A percentile compares a stretch with the other conserved stretches of the same genome.
Evolutionary conservation across 2,888 invertebrate species (phyloP).

Genomic region (Sinodicranocentrus sp.): DNA sequence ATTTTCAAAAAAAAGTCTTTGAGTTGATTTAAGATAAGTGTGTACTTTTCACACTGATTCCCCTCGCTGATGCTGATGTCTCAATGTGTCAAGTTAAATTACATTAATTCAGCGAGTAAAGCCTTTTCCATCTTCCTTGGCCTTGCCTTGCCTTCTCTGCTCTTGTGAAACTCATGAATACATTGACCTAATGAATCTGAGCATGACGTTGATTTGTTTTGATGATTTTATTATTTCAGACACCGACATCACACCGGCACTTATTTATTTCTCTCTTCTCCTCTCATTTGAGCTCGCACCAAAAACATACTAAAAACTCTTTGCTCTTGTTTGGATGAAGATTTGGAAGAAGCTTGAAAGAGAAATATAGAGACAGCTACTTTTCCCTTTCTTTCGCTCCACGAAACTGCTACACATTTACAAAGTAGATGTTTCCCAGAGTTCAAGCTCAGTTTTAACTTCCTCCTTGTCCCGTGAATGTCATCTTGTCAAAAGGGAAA

Average conservation of each 20-base stretch:
- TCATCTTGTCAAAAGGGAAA: constrained; percentile 24
- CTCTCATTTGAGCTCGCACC: constrained; percentile 4
- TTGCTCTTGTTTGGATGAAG: too few relatives aligned
- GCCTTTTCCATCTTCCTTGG: not conserved
- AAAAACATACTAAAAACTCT: too few relatives aligned
- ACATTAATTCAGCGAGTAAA: constrained; percentile 4
- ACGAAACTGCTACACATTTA: not conserved
- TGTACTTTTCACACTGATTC: too few relatives aligned
- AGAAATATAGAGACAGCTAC: too few relatives aligned
- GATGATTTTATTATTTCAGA: constrained; percentile 33
- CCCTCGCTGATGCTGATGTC: not conserved
- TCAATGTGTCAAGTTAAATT: constrained; percentile 16
- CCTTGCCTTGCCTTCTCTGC: not conserved
- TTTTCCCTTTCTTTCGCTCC: too few relatives aligned
- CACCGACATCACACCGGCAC: constrained; percentile 3
- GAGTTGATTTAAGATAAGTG: too few relatives aligned
- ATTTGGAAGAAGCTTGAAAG: too few relatives aligned
- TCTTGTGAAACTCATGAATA: constrained; percentile 1
- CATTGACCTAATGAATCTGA: constrained; percentile 38
- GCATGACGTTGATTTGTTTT: constrained; percentile 35
- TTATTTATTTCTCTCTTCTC: not conserved
- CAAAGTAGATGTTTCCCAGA: too few relatives aligned
- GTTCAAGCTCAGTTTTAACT: not conserved
- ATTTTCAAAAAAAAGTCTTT: too few relatives aligned
- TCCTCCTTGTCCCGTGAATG: constrained; percentile 24